Percentiles rank a stretch among this genome's conserved stretches.
These are phyloP conservation scores for Dysmachus trigonus DNA, from an alignment of 2,888 invertebrate genomes.

Conservation along the genomic window DNA sequence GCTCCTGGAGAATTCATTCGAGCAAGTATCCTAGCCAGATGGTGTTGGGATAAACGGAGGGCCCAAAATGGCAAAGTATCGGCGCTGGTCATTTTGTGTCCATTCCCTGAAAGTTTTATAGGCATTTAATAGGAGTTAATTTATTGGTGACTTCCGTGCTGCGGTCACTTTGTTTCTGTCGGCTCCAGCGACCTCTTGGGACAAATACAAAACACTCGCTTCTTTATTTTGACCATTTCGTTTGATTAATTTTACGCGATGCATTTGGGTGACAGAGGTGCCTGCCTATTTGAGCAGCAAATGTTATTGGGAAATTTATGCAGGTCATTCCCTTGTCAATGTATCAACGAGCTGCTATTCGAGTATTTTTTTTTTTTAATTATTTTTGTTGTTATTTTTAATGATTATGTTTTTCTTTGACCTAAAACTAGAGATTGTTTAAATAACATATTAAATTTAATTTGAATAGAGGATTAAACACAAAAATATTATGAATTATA, in stretches of 20 bases:
- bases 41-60: slow-evolving; percentile 28
- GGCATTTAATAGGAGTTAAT: slow-evolving; percentile 31
- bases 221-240: not conserved
- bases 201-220: not conserved
- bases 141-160: slow-evolving; percentile 23
- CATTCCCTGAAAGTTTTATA: slow-evolving; percentile 13
- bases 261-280: not conserved
- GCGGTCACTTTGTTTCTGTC: not conserved
- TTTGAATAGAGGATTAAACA: no score
- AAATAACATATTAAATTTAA: no score
- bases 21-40: slow-evolving; percentile 22
- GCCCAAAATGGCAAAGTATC: not conserved
- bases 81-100: slow-evolving; percentile 2
- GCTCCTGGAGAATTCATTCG: not conserved
- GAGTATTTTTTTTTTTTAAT: no score
- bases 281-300: not conserved
- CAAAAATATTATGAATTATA: no score
- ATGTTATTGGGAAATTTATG: not conserved
- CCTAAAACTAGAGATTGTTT: no score
- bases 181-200: not conserved
- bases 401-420: no score
- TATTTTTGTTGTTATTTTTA: no score
- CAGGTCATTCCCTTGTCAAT: not conserved
- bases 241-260: not conserved
- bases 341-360: not conserved